Conservation (phyloP, 1,140 invertebrate species). For the Drosophila pallidifrons region DNA sequence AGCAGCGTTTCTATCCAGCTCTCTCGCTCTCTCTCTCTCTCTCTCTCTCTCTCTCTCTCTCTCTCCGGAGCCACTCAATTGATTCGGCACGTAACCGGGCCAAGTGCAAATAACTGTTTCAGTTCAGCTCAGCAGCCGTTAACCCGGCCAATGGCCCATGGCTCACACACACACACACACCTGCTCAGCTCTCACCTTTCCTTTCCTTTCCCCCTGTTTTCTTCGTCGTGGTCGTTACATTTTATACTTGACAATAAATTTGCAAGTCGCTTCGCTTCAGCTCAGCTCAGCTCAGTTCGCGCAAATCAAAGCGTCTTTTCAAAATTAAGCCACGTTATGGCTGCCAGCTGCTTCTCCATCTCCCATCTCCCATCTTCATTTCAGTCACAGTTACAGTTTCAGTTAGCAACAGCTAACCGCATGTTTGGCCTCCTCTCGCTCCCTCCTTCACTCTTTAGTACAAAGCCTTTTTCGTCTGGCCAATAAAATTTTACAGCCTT, state of each 20-base stretch:
- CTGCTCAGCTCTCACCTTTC: not conserved
- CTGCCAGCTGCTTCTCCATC: slow-evolving; percentile 9
- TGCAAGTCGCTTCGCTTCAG: slow-evolving; percentile 37
- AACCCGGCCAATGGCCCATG: not conserved
- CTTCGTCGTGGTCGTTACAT: slow-evolving; percentile 64
- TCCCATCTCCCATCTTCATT: not conserved
- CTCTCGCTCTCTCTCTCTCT: not conserved
- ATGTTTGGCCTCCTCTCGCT: slow-evolving; percentile 57
- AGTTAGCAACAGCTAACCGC: slow-evolving; percentile 47
- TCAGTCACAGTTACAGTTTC: slow-evolving; percentile 8
- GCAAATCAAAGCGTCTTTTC: slow-evolving; percentile 73
- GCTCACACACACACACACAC: not conserved
- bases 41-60: not conserved
- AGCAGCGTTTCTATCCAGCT: slow-evolving; percentile 19
- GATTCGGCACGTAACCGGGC: slow-evolving; percentile 76
- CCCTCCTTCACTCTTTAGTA: no score
- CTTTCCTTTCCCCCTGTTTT: slow-evolving; percentile 2
- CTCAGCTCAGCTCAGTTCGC: slow-evolving; percentile 27
- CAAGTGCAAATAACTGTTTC: slow-evolving; percentile 82
- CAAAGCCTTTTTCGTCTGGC: slow-evolving; percentile 50
- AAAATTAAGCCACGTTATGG: slow-evolving; percentile 67
- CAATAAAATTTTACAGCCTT: slow-evolving; percentile 82
- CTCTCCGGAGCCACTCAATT: slow-evolving; percentile 59
- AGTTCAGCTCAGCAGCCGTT: slow-evolving; percentile 28
- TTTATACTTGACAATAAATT: slow-evolving; percentile 80